These are phyloP conservation scores for Phaetusa simplex DNA, from an alignment of 2,113 vertebrate species.

Conservation along the genomic window DNA sequence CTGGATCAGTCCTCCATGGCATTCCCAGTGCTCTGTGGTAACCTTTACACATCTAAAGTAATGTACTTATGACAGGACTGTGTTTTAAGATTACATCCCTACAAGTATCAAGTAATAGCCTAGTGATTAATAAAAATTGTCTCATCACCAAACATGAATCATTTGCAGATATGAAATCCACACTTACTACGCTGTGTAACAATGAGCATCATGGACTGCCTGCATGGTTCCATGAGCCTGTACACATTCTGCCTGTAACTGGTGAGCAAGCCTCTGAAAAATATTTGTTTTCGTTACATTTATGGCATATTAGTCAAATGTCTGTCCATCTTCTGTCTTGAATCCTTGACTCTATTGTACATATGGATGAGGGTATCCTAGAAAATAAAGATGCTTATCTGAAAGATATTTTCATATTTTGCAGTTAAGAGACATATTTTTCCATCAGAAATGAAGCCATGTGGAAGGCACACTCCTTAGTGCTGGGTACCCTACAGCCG, in stretches of 20 bases:
- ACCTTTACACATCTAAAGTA: not conserved
- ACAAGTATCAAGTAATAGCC: not conserved
- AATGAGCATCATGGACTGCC: not conserved
- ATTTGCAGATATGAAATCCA: not conserved
- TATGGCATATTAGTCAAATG: not conserved
- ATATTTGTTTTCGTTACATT: not conserved
- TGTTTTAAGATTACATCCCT: not conserved
- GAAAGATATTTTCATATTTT: not conserved
- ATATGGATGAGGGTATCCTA: not conserved
- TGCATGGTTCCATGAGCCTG: not conserved
- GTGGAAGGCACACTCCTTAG: not conserved
- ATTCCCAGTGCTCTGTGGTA: not conserved
- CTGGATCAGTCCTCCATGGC: not conserved
- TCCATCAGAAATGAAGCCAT: not conserved
- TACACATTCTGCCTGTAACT: not conserved
- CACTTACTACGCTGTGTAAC: not conserved
- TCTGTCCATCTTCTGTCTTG: not conserved
- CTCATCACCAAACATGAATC: not conserved
- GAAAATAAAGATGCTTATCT: not conserved
- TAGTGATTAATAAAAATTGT: not conserved
- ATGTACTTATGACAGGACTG: not conserved
- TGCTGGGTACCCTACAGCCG: rapidly evolving
- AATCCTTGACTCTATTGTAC: not conserved
- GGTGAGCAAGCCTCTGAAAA: not conserved
- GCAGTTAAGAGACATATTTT: not conserved